Conservation (phyloP, 2,113 vertebrate species). For the Pungitius pungitius region DNA sequence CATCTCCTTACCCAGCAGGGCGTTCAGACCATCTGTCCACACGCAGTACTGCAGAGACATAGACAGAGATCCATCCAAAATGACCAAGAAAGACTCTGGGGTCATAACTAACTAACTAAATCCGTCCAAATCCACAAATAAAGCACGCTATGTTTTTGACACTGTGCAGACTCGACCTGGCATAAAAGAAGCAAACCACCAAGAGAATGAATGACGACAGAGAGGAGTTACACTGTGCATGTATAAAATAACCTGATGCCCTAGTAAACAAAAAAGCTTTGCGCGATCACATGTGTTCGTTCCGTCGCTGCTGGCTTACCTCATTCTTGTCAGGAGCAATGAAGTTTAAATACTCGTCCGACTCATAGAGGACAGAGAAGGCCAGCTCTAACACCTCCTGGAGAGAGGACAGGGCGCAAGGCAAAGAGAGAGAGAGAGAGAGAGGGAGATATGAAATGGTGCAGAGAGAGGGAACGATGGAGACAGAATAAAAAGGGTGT, state of each 20-base stretch:
- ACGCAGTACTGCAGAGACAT: slow-evolving; percentile 88
- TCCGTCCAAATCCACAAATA: not conserved
- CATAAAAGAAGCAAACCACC: slow-evolving; percentile 10
- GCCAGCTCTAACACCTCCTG: slow-evolving; percentile 98
- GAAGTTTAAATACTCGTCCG: slow-evolving; percentile 97
- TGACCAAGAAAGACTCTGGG: not conserved
- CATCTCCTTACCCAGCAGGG: slow-evolving; percentile 98
- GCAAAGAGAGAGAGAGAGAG: slow-evolving; percentile 6
- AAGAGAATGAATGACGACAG: not conserved
- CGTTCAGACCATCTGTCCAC: slow-evolving; percentile 97
- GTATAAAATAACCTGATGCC: not conserved
- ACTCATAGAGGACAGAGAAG: slow-evolving; percentile 98
- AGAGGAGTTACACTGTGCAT: not conserved
- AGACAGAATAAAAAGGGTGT: too few species aligned
- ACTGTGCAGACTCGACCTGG: not conserved
- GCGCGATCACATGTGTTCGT: not conserved
- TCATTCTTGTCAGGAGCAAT: slow-evolving; percentile 99
- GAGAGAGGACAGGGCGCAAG: slow-evolving; percentile 55
- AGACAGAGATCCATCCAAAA: not conserved
- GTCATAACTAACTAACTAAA: not conserved
- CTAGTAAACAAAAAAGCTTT: not conserved
- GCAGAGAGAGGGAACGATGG: not conserved
- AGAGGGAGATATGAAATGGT: too few species aligned
- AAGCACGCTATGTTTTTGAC: not conserved
- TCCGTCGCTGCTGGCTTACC: slow-evolving; percentile 79